Conservation (phyloP, 2,888 invertebrate genomes). For the Selenia dentaria region DNA sequence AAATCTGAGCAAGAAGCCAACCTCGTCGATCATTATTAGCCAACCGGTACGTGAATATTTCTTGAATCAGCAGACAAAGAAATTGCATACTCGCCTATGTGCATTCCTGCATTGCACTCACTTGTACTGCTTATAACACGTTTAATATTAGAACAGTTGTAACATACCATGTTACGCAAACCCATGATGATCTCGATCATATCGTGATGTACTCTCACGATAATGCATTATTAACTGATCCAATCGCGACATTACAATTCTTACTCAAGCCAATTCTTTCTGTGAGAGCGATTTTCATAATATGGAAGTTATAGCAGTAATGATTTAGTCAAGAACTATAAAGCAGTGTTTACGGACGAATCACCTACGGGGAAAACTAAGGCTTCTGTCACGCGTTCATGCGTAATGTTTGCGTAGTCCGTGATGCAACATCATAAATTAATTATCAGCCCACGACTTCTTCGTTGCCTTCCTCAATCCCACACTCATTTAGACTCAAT, state of each 20-base stretch:
- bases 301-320: neutral
- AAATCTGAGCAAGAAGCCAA: constrained; percentile 54
- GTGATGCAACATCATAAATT: constrained; percentile 35
- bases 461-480: constrained; percentile 44
- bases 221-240: constrained; percentile 16
- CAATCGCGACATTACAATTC: constrained; percentile 18
- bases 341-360: constrained; percentile 8
- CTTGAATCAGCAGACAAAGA: constrained; percentile 47
- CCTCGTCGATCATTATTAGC: constrained; percentile 55
- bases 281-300: constrained; percentile 14
- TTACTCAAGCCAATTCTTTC: constrained; percentile 15
- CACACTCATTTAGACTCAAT: constrained; percentile 31
- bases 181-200: constrained; percentile 21
- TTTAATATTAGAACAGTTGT: constrained; percentile 16
- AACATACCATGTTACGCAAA: constrained; percentile 23
- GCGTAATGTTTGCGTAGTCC: constrained; percentile 19
- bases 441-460: constrained; percentile 44
- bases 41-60: constrained; percentile 59
- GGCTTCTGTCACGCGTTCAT: constrained; percentile 28
- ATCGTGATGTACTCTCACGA: constrained; percentile 22
- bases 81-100: constrained; percentile 36
- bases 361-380: constrained; percentile 15
- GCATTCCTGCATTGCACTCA: constrained; percentile 27
- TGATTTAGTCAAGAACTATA: neutral
- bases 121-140: constrained; percentile 19